Base-by-base conservation (phyloP, 2,113 vertebrate genomes). In the Romanogobio albipinnatus region DNA sequence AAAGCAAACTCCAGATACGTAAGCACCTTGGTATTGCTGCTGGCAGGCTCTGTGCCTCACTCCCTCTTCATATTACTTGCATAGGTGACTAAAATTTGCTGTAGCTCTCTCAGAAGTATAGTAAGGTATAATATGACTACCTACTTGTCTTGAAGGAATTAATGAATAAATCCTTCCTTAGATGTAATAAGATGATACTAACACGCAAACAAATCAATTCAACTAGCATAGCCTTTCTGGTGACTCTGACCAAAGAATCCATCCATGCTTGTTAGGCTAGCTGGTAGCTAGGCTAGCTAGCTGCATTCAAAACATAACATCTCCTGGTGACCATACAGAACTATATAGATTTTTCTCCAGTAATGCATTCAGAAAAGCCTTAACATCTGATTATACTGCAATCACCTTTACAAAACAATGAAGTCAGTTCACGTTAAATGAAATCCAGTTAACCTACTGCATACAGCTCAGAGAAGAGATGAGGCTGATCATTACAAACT, bases 401-500 rank as follows among this genome's bases (percentile, higher is more conserved):
- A 36, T 9, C 56, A 17, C 22, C 17, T 56, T 43, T 45, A 61
- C 22, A 45, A 79, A 61, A 79, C 36, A 1, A 15, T 39, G 26
- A 62, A 76, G n/a, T 45, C 13, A 43, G 36, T 45, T 61, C 22
- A 59, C 11, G 1, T 77, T 39, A 59, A 76, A 76, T 33, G 1
- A 56, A 76, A 39, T 56, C 8, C 2, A 56, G 6, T 58, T 39
- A n/a, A 58, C 19, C 33, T 39, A 77, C 17, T 59, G 19, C 56
- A 77, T 24, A 24, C 24, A 45, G 36, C 56, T 43, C 53, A 59
- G 76, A 43, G 10, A 5, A n/a, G 9, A 33, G 15, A 53, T 17
- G 7, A 73, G n/a, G 43, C 43, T 74, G 22, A 74, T 74, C 76
- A 43, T n/a, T 78, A 78, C 53, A 78, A 43, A 61, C n/a, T 78